These are phyloP conservation scores for Hyperoplus immaculatus DNA, from an alignment of 2,797 vertebrate species.

Conservation along the genomic window DNA sequence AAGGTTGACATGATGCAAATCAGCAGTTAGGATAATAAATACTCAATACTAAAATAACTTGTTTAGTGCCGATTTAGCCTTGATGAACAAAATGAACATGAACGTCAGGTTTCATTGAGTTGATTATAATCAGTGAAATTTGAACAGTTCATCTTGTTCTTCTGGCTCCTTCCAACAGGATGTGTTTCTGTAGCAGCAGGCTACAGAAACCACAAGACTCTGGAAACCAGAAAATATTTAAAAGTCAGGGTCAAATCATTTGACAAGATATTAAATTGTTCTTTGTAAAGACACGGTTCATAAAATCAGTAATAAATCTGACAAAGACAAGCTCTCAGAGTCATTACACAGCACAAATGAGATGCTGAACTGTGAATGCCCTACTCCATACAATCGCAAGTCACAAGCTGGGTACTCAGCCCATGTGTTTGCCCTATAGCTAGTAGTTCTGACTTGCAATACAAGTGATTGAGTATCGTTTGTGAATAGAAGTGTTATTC, in stretches of 20 bases:
- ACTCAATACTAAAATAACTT: not conserved
- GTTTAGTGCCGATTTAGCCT: not conserved
- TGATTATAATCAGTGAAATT: not conserved
- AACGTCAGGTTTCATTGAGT: not conserved
- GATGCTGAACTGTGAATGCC: conserved; percentile 20
- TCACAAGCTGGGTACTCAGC: conserved; percentile 18
- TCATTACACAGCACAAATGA: not conserved
- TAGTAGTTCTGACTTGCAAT: conserved; percentile 20
- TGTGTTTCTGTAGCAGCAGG: not conserved
- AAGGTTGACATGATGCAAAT: too few relatives aligned
- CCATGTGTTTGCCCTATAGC: conserved; percentile 51
- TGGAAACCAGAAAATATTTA: not conserved
- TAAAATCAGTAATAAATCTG: not conserved
- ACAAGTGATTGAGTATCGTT: not conserved
- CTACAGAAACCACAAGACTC: not conserved
- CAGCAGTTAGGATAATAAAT: too few relatives aligned
- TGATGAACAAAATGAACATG: not conserved
- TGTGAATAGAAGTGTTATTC: too few relatives aligned
- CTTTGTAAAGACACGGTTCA: not conserved
- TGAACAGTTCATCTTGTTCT: not conserved
- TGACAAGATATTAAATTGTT: not conserved
- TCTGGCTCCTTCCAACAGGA: not conserved
- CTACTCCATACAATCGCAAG: conserved; percentile 6
- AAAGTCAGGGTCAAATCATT: not conserved
- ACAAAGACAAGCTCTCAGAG: not conserved